These are phyloP conservation scores for Papilio demoleus DNA, from an alignment of 2,888 invertebrate species.

Conservation along the genomic window DNA sequence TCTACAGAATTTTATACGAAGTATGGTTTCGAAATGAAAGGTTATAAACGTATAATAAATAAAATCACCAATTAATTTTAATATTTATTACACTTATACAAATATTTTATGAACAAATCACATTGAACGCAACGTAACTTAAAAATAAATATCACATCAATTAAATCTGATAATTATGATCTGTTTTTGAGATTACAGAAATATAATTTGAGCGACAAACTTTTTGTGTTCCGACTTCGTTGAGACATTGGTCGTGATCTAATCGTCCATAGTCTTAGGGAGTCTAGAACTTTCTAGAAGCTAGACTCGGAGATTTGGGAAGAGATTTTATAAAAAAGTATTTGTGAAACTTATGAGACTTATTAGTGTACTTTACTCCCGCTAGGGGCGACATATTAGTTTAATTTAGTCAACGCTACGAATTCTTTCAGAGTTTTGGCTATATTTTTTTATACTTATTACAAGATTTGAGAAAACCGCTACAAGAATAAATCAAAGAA, in stretches of 20 bases:
- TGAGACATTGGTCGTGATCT: neutral
- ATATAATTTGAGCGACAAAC: slow-evolving; percentile 10
- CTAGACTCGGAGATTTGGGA: no score
- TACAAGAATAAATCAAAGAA: no score
- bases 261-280: neutral
- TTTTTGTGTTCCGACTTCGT: neutral
- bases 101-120: slow-evolving; percentile 16
- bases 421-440: no score
- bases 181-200: slow-evolving; percentile 27
- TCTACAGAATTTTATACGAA: no score
- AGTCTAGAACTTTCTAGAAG: no score
- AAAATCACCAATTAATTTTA: slow-evolving; percentile 12
- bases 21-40: no score
- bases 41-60: neutral
- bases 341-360: no score
- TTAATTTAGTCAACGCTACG: no score
- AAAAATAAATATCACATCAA: slow-evolving; percentile 39
- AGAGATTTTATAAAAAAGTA: no score
- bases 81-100: slow-evolving; percentile 29
- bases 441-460: neutral
- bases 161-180: slow-evolving; percentile 34
- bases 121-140: slow-evolving; percentile 16
- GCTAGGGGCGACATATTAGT: no score
- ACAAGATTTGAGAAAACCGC: neutral
- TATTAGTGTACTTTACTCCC: no score